Conservation (phyloP, 30 jellyfish, hydroid and myxozoan species). For the Aurelia sp. region DNA sequence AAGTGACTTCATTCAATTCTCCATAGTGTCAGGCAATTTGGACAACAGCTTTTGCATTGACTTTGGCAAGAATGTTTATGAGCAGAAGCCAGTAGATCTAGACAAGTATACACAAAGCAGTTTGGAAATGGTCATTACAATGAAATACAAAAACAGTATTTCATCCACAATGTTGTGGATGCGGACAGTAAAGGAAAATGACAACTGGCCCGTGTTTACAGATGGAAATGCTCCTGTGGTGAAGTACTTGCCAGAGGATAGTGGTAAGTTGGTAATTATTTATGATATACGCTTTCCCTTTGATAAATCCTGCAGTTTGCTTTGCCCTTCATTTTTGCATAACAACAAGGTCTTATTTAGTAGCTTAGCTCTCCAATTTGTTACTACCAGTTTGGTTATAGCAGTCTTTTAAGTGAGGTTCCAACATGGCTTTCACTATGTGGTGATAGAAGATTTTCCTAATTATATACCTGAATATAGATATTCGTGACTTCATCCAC, state of each 20-base stretch:
- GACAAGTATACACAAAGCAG: slow-evolving; percentile 35
- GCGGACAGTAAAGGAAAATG: slow-evolving; percentile 65
- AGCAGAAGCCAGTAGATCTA: slow-evolving; percentile 80
- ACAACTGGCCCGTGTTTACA: slow-evolving; percentile 80
- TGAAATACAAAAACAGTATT: slow-evolving; percentile 65
- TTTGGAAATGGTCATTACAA: slow-evolving; percentile 53
- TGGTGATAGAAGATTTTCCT: no score
- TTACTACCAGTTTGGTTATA: no score
- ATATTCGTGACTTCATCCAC: no score
- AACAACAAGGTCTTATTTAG: no score
- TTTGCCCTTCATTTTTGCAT: no score
- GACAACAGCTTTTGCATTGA: slow-evolving; percentile 86
- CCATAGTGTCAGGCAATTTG: slow-evolving; percentile 67
- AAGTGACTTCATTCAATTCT: slow-evolving; percentile 53
- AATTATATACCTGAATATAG: no score
- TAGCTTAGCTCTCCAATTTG: no score
- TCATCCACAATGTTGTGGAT: slow-evolving; percentile 58
- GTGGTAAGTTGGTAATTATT: slow-evolving; percentile 15
- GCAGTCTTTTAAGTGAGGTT: no score
- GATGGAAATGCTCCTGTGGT: slow-evolving; percentile 65
- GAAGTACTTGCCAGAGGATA: slow-evolving; percentile 61
- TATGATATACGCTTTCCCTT: not conserved
- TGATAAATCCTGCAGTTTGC: no score
- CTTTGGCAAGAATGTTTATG: slow-evolving; percentile 35
- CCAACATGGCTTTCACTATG: no score